Conservation (phyloP, 2,113 vertebrate species). For the Micromys minutus region DNA sequence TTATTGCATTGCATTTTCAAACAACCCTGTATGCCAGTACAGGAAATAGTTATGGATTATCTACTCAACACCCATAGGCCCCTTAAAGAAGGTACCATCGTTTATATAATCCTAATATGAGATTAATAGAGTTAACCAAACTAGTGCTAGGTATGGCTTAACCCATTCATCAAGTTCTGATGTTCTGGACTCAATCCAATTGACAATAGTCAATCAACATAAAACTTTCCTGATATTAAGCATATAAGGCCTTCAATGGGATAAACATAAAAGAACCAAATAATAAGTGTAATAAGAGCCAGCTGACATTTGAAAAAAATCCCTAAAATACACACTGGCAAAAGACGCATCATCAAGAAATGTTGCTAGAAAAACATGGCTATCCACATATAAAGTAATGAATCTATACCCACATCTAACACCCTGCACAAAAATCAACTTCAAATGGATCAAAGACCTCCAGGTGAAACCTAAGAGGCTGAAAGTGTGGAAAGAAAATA, state of each 20-base stretch:
- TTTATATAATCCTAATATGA: background rate
- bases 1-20: slow-evolving; percentile 15
- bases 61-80: background rate
- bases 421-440: background rate
- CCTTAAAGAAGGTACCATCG: background rate
- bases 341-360: background rate
- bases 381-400: background rate
- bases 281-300: background rate
- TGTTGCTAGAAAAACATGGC: background rate
- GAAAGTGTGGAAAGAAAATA: background rate
- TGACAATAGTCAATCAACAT: slow-evolving; percentile 18
- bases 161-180: background rate
- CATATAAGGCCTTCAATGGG: background rate
- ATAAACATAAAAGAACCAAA: background rate
- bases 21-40: background rate
- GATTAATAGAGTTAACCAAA: background rate
- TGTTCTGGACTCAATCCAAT: background rate
- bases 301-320: background rate
- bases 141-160: background rate
- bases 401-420: background rate
- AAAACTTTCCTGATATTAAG: background rate
- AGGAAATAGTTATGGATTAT: background rate
- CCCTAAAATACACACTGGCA: background rate
- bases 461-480: background rate
- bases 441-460: background rate